Conservation (phyloP, 1,140 invertebrate species). For the Papilio polytes region DNA sequence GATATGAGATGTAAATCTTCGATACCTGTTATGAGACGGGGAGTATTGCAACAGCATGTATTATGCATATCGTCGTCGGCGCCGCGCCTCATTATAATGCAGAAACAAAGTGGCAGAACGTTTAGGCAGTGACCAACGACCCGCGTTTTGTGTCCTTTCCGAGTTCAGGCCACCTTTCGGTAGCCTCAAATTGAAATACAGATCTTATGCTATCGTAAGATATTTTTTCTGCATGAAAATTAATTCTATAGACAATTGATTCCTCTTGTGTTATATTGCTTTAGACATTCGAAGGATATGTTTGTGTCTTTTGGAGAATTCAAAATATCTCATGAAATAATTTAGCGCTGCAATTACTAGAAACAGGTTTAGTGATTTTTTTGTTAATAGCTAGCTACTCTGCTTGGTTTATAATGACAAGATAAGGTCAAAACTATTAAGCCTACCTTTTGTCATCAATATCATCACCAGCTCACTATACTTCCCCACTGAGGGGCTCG, state of each 20-base stretch:
- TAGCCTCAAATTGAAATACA: conserved; percentile 28
- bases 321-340: no score
- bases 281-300: no score
- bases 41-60: conserved; percentile 27
- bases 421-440: no score
- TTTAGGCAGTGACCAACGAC: conserved; percentile 26
- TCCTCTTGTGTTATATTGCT: not conserved
- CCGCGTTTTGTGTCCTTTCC: not conserved
- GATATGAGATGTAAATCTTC: conserved; percentile 22
- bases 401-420: no score
- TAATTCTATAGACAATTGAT: not conserved
- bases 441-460: no score
- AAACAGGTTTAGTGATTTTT: no score
- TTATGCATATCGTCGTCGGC: conserved; percentile 10
- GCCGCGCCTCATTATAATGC: conserved; percentile 19
- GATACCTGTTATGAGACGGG: conserved; percentile 23
- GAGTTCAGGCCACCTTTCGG: conserved; percentile 34
- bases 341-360: no score
- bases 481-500: no score
- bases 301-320: no score
- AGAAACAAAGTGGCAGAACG: conserved; percentile 14
- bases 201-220: not conserved
- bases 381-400: no score
- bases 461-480: no score
- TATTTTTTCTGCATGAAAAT: not conserved